phyloP scores from a whole-genome alignment of 2,888 invertebrate genomes.

The Lasioglossum oenotherae region DNA sequence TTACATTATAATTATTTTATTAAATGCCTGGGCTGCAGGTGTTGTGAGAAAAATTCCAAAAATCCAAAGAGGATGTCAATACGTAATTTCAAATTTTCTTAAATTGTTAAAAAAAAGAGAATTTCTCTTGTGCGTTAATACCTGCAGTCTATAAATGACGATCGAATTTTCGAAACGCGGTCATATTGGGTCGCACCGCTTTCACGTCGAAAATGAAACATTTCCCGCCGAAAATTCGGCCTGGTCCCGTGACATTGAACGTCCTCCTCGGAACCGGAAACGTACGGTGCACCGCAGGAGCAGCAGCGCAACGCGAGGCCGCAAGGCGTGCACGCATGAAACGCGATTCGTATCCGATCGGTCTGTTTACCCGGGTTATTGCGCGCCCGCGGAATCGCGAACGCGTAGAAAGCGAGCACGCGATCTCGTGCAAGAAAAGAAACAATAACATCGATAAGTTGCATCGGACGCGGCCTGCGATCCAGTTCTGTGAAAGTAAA shows the following conservation, averaged over 20 bases:
- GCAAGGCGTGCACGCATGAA: background rate
- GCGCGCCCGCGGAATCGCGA: background rate
- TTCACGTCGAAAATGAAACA: no score
- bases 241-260: background rate
- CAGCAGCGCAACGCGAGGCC: background rate
- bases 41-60: no score
- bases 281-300: background rate
- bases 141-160: no score
- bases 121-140: no score
- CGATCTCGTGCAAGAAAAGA: slow-evolving; percentile 36
- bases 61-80: no score
- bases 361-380: slow-evolving; percentile 26
- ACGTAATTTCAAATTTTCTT: no score
- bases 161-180: no score
- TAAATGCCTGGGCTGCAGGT: background rate
- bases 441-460: slow-evolving; percentile 55
- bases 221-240: background rate
- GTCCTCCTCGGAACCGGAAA: background rate
- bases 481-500: slow-evolving; percentile 65
- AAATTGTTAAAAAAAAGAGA: no score
- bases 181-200: no score
- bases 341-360: slow-evolving; percentile 32
- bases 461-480: slow-evolving; percentile 39
- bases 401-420: slow-evolving; percentile 34
- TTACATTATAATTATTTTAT: background rate